Evolutionary conservation across 2,888 invertebrate species (phyloP).

Genomic region (Suillia variegata): DNA sequence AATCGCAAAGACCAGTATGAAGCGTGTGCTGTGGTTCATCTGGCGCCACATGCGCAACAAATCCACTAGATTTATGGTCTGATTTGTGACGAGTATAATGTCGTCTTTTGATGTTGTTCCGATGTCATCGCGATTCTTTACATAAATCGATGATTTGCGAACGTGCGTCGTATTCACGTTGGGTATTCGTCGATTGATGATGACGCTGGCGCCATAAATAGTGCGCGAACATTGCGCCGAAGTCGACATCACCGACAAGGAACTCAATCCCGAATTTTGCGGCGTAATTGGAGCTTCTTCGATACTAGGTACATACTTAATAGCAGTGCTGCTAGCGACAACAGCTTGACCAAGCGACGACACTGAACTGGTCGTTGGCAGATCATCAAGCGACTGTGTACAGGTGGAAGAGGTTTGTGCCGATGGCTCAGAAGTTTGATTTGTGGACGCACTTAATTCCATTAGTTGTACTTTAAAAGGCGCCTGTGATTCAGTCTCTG

Average conservation of each 20-base stretch:
- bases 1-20: slow-evolving; percentile 30
- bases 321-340: neutral
- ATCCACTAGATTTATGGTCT: slow-evolving; percentile 40
- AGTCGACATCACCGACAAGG: neutral
- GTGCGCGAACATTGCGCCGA: slow-evolving; percentile 29
- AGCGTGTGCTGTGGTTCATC: slow-evolving; percentile 35
- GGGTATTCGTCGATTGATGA: slow-evolving; percentile 45
- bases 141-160: slow-evolving; percentile 41
- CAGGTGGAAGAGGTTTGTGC: no score
- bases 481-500: slow-evolving; percentile 46
- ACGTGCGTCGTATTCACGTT: slow-evolving; percentile 40
- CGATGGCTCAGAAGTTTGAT: neutral
- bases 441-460: slow-evolving; percentile 18
- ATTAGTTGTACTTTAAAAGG: slow-evolving; percentile 48
- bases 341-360: neutral
- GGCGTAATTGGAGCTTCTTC: slow-evolving; percentile 9
- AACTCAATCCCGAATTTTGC: slow-evolving; percentile 11
- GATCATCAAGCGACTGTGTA: no score
- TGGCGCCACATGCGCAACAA: slow-evolving; percentile 37
- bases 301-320: neutral
- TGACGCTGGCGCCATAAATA: slow-evolving; percentile 43
- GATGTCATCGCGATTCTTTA: slow-evolving; percentile 27
- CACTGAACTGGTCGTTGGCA: neutral
- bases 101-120: neutral
- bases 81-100: slow-evolving; percentile 29